Evolutionary conservation across 2,888 invertebrate genomes (phyloP).

Genomic region (Drosophila mettleri): DNA sequence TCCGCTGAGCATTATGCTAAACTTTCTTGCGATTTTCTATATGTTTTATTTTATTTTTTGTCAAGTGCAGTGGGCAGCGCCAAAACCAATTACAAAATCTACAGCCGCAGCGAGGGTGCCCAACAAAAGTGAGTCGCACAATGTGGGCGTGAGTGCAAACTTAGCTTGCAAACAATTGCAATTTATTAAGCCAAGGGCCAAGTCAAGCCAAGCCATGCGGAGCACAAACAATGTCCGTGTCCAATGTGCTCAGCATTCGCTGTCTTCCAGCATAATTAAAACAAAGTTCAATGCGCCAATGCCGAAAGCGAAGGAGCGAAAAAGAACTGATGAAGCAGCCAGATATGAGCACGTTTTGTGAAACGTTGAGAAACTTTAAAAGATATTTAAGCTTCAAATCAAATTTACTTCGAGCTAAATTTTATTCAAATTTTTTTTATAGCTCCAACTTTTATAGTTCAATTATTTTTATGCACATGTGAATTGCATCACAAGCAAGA

Average conservation of each 20-base stretch:
- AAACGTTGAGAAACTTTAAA: background rate
- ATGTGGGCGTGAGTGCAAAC: conserved; percentile 59
- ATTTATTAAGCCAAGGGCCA: conserved; percentile 75
- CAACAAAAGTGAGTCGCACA: conserved; percentile 47
- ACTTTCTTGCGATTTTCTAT: conserved; percentile 54
- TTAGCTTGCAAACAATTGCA: conserved; percentile 77
- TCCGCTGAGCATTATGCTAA: conserved; percentile 70
- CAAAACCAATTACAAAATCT: conserved; percentile 79
- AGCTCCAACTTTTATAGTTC: background rate
- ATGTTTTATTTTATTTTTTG: conserved; percentile 49
- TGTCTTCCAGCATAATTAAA: conserved; percentile 77
- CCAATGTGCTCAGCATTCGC: conserved; percentile 46
- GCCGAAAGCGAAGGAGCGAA: conserved; percentile 29
- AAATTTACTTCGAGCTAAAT: background rate
- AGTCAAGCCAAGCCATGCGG: conserved; percentile 54
- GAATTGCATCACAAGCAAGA: background rate
- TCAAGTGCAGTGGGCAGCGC: conserved; percentile 68
- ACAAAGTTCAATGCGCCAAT: conserved; percentile 73
- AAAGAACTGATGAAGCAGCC: conserved; percentile 7
- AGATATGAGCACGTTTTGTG: conserved; percentile 29
- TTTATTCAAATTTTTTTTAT: background rate
- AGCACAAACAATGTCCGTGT: conserved; percentile 70
- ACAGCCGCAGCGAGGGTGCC: conserved; percentile 43
- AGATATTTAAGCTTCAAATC: background rate
- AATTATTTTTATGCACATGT: background rate